Evolutionary conservation across 2,888 invertebrate species (phyloP), one percentile per base, ranked within the genome.

Genomic region (Synanthedon formicaeformis): DNA sequence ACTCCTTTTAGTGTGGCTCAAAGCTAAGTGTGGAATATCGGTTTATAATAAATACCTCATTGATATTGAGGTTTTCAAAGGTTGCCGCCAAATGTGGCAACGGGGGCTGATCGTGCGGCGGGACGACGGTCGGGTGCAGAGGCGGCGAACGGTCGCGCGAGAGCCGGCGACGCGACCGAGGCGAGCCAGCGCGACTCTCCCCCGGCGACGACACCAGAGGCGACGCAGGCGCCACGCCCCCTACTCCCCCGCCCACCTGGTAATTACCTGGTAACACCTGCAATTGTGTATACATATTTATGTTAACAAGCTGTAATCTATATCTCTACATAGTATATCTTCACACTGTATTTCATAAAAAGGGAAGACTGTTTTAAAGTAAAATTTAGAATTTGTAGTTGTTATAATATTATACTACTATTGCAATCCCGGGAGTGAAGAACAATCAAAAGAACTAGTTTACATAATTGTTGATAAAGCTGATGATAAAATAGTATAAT

Each of bases 191-290:
- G 65, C 93, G 90, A 65, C 94, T 94, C 71, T 93, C 93, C 56
- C 92, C 92, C 50, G 95, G 94, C 50, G 95, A 94, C 52, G 93
- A 92, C 71, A 93, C 89, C 75, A 93, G 89, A 11, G 94, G 93
- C 51, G 94, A 93, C 57, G 91, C 81, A 52, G 93, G 90, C 60
- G 74, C 75, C 18, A 55, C 52, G 51, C 88, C 81, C 11, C 58
- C 34, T 1, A 23, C 23, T 23, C 23, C 23, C 1, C 45, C 45
- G 45, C 45, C 45, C 45, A 88, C 81, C 50, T 90, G 89, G 66
- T 89, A 88, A 62, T 77, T 85, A 45, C 11, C 14, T 6, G 45
- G 45, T 59, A 86, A 64, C 40, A 85, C 81, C 87, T 87, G 68
- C 8, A 45, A 45, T 45, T 11, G 34, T 3, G 34, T 10, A 34